Conservation (phyloP, 2,888 invertebrate species). For the Campopleginae sp. region DNA sequence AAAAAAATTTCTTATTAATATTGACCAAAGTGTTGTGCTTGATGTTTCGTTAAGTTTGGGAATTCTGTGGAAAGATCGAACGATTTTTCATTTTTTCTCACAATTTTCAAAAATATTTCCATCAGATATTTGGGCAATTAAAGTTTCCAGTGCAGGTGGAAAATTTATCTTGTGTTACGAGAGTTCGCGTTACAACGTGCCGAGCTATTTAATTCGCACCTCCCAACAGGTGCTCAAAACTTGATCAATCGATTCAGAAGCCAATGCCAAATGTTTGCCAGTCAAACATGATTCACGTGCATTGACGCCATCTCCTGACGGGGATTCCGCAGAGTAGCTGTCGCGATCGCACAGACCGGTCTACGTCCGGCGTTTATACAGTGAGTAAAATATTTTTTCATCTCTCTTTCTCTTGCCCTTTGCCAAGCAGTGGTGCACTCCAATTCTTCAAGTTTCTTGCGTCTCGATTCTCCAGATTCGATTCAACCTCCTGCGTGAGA, state of each 20-base stretch:
- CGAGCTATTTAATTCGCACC: not conserved
- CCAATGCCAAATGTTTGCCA: conserved; percentile 77
- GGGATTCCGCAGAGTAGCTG: conserved; percentile 48
- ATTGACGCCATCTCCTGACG: conserved; percentile 73
- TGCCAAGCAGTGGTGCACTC: not conserved
- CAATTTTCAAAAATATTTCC: not conserved
- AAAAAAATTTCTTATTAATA: not conserved
- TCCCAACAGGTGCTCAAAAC: not conserved
- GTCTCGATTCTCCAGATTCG: conserved; percentile 39
- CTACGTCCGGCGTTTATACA: conserved; percentile 55
- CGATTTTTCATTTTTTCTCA: not conserved
- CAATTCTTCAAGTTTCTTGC: conserved; percentile 18
- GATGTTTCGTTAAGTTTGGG: not conserved
- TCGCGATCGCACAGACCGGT: conserved; percentile 45
- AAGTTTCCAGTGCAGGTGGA: not conserved
- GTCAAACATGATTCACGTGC: conserved; percentile 77
- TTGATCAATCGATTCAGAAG: conserved; percentile 1
- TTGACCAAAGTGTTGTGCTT: not conserved
- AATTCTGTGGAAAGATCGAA: conserved; percentile 3
- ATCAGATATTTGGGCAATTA: not conserved
- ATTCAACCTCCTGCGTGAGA: not conserved
- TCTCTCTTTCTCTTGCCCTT: not conserved
- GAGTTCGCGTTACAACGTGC: conserved; percentile 6
- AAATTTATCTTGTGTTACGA: not conserved
- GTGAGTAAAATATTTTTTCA: conserved; percentile 45